Evolutionary conservation across 2,113 vertebrate genomes (phyloP), one percentile per base, ranked within the genome.

Genomic region (Dipodomys stephensi): DNA sequence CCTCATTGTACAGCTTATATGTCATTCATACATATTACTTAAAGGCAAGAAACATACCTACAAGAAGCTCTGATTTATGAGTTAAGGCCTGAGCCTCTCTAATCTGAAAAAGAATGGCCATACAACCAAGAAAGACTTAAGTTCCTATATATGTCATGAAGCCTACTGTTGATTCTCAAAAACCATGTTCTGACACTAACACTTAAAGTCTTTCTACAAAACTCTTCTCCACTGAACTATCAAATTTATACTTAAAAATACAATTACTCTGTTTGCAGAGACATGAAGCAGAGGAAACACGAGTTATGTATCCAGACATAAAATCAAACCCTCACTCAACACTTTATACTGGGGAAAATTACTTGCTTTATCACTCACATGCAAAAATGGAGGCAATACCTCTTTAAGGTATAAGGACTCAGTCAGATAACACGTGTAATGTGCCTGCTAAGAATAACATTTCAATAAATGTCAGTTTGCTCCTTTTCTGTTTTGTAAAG

Each of bases 251-350:
- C 22, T 93, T 73, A 77, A 60, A 16, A 95, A 35, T 35, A 35
- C 35, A 35, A 87, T 64, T 80, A 89, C 53, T 92, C 57, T 84
- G 46, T 39, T 82, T 49, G 67, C 65, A 81, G 30, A 95, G 78
- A 81, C 67, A 71, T 6, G 30, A 96, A 92, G 16, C 27, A 16
- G 28, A 22, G 46, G 39, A 80, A 76, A 85, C 35, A 78, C 8
- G 20, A 28, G 7, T 93, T 90, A 81, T 68, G 62, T 90, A 92
- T 69, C 95, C 71, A 96, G 57, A 87, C n/a, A 74, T 81, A 92
- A 57, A 78, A 73, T 82, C 57, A 90, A 88, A 79, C 82, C 35
- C 30, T 84, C 57, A 88, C 57, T 93, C 30, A 60, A 4, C 49
- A 87, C 20, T 81, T 89, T 89, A 27, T 25, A 86, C 69, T 20